A percentile compares a stretch with the other conserved stretches of the same genome.
Evolutionary conservation across 2,113 vertebrate species (phyloP).

Genomic region (Petromus typicus): DNA sequence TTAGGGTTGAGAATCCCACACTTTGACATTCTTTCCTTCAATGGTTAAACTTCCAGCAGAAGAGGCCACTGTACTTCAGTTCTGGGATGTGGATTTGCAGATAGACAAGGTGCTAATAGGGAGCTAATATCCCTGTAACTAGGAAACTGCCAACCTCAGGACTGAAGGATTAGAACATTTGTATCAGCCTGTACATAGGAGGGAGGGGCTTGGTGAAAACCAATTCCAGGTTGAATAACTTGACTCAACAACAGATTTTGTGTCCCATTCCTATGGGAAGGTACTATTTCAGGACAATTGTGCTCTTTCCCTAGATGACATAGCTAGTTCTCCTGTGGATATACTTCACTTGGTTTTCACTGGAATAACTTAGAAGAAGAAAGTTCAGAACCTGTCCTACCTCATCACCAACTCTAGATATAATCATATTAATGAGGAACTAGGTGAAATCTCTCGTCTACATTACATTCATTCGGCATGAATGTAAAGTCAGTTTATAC

Average conservation of each 20-base stretch:
- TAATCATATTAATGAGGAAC: slow-evolving; percentile 66
- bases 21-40: neutral
- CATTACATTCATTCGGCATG: slow-evolving; percentile 37
- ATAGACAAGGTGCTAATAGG: slow-evolving; percentile 81
- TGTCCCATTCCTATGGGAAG: slow-evolving; percentile 38
- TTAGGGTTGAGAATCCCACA: neutral
- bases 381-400: slow-evolving; percentile 65
- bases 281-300: slow-evolving; percentile 47
- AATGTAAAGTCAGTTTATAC: slow-evolving; percentile 68
- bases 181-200: slow-evolving; percentile 69
- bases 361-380: slow-evolving; percentile 68
- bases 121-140: slow-evolving; percentile 75
- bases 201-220: slow-evolving; percentile 40
- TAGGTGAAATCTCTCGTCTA: slow-evolving; percentile 65
- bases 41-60: slow-evolving; percentile 52
- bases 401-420: slow-evolving; percentile 61
- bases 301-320: slow-evolving; percentile 38
- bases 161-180: slow-evolving; percentile 73
- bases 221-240: slow-evolving; percentile 65
- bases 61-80: slow-evolving; percentile 65
- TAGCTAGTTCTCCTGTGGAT: slow-evolving; percentile 46
- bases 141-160: slow-evolving; percentile 68
- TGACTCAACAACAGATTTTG: slow-evolving; percentile 45
- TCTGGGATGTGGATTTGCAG: slow-evolving; percentile 69
- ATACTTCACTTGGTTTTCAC: slow-evolving; percentile 56